Conservation (phyloP, 2,113 vertebrate genomes). For the Tachysurus fulvidraco region DNA sequence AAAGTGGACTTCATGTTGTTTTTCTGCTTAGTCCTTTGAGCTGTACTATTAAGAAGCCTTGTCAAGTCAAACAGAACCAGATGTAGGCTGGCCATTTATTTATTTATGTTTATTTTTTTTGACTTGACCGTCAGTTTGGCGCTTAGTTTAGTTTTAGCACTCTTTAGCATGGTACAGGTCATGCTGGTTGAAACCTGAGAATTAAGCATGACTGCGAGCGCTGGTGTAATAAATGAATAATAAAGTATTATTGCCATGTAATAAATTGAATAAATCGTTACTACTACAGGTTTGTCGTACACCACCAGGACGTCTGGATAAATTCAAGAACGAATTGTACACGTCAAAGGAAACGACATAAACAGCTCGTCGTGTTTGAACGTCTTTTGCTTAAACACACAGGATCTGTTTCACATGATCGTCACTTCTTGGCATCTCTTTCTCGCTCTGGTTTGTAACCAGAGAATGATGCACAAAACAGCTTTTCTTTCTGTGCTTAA, state of each 20-base stretch:
- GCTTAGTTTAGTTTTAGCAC: background rate
- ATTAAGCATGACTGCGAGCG: background rate
- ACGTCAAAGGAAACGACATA: background rate
- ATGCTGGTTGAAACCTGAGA: slow-evolving; percentile 31
- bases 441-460: slow-evolving; percentile 20
- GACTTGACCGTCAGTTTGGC: background rate
- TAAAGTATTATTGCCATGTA: slow-evolving; percentile 30
- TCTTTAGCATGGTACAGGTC: background rate
- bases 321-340: background rate
- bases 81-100: background rate
- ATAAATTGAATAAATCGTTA: slow-evolving; percentile 34
- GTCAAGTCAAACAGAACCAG: slow-evolving; percentile 10
- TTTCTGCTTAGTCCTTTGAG: slow-evolving; percentile 26
- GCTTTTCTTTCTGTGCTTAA: slow-evolving; percentile 59
- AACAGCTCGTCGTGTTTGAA: slow-evolving; percentile 61
- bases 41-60: slow-evolving; percentile 20
- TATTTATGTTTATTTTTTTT: background rate
- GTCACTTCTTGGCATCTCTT: background rate
- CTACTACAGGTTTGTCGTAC: background rate
- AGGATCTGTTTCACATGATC: slow-evolving; percentile 19
- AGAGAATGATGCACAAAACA: slow-evolving; percentile 40
- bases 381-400: background rate
- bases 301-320: background rate
- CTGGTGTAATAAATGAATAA: slow-evolving; percentile 6
- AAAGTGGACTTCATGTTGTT: slow-evolving; percentile 65